These are phyloP conservation scores for Diuraphis noxia DNA, from an alignment of 1,140 invertebrate species.

Conservation along the genomic window DNA sequence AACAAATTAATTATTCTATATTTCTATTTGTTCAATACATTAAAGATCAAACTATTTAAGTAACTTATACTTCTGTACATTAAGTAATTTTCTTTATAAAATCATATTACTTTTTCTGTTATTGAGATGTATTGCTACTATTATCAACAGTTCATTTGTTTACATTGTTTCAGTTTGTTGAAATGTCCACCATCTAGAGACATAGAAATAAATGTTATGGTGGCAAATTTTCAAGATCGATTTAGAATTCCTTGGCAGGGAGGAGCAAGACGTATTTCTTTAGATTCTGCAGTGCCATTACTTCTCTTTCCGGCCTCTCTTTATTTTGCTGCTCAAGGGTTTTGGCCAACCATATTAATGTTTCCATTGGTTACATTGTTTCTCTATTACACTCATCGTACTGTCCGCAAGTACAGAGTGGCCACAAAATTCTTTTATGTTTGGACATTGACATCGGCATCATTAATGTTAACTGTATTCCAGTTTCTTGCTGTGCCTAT, in stretches of 20 bases:
- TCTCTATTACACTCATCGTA: constrained; percentile 67
- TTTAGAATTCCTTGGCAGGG: constrained; percentile 64
- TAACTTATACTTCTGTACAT: too few relatives aligned
- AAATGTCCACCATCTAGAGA: constrained; percentile 55
- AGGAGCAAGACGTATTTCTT: constrained; percentile 64
- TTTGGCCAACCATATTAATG: constrained; percentile 65
- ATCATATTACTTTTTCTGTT: background rate
- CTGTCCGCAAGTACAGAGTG: constrained; percentile 66
- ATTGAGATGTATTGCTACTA: background rate
- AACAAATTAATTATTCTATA: too few relatives aligned
- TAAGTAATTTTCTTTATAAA: too few relatives aligned
- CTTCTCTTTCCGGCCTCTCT: constrained; percentile 67
- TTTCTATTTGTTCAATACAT: too few relatives aligned
- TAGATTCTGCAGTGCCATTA: constrained; percentile 68
- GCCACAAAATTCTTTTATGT: constrained; percentile 71
- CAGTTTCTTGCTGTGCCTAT: constrained; percentile 67
- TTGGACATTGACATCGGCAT: constrained; percentile 69
- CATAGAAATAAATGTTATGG: constrained; percentile 54
- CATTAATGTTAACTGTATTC: constrained; percentile 69
- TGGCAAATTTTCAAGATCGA: constrained; percentile 62
- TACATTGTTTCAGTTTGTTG: constrained; percentile 56
- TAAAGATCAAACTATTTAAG: too few relatives aligned
- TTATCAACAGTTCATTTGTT: background rate
- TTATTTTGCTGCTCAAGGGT: constrained; percentile 66
- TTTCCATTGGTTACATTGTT: constrained; percentile 68